Evolutionary conservation across 2,797 vertebrate genomes (phyloP).

Genomic region (Epinephelus awoara): DNA sequence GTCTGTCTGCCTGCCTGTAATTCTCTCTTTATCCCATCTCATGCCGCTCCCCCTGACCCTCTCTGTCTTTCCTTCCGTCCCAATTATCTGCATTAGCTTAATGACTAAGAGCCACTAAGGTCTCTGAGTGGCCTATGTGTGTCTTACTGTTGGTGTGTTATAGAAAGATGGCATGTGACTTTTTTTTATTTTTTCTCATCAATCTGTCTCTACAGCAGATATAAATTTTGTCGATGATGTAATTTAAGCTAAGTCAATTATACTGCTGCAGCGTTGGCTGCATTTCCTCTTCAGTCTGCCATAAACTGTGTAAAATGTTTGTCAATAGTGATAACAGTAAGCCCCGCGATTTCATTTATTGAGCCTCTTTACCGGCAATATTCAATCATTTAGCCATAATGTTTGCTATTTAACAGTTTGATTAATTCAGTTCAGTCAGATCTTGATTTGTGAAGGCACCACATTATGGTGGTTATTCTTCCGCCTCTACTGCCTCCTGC

Average conservation of each 20-base stretch:
- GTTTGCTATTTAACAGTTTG: conserved; percentile 13
- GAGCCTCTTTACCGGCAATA: not conserved
- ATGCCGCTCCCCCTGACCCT: conserved; percentile 44
- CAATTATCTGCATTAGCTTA: conserved; percentile 76
- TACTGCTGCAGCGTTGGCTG: not conserved
- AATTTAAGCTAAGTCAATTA: conserved; percentile 36
- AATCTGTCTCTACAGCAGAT: conserved; percentile 23
- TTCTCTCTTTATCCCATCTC: conserved; percentile 60
- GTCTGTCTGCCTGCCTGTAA: conserved; percentile 60
- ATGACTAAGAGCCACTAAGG: conserved; percentile 62
- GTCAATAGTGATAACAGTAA: conserved; percentile 6
- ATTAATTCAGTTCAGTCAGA: conserved; percentile 11
- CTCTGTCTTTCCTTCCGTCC: conserved; percentile 55
- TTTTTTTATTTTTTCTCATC: conserved; percentile 17
- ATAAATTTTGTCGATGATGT: conserved; percentile 24
- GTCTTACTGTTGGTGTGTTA: conserved; percentile 29
- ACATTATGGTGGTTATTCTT: not conserved
- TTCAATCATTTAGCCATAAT: not conserved
- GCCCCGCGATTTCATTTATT: not conserved
- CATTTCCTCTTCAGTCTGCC: conserved; percentile 1
- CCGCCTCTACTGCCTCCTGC: conserved; percentile 71
- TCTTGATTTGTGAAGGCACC: conserved; percentile 12
- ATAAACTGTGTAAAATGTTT: conserved; percentile 13
- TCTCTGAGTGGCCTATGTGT: conserved; percentile 39
- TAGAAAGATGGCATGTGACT: conserved; percentile 12